Evolutionary conservation across 1,140 invertebrate genomes (phyloP).

Genomic region (Zaprionus lachaisei): DNA sequence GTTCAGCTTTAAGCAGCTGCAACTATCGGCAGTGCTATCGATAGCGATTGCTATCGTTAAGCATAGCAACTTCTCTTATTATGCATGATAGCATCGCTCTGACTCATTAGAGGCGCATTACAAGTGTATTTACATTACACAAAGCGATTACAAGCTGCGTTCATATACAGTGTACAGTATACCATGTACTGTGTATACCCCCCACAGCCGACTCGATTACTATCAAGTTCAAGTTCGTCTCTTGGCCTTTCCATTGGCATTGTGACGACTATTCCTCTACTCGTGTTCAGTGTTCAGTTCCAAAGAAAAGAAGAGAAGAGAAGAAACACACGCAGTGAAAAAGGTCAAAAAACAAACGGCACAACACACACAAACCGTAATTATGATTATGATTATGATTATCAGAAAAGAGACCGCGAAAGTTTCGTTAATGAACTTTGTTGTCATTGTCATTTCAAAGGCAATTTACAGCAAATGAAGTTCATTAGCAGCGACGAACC

Average conservation of each 20-base stretch:
- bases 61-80: neutral
- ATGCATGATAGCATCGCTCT: neutral
- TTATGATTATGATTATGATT: slow-evolving; percentile 48
- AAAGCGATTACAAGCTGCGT: neutral
- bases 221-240: slow-evolving; percentile 51
- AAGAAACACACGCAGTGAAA: slow-evolving; percentile 12
- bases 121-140: neutral
- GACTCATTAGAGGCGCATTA: neutral
- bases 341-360: slow-evolving; percentile 46
- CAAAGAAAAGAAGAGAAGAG: slow-evolving; percentile 14
- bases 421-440: slow-evolving; percentile 61
- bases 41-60: slow-evolving; percentile 3
- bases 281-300: neutral
- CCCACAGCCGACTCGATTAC: neutral
- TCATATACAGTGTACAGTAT: neutral
- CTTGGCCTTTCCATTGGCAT: slow-evolving; percentile 38
- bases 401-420: slow-evolving; percentile 40
- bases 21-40: slow-evolving; percentile 16
- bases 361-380: slow-evolving; percentile 45
- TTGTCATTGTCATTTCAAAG: slow-evolving; percentile 40
- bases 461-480: slow-evolving; percentile 57
- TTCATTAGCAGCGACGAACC: slow-evolving; percentile 34
- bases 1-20: slow-evolving; percentile 19
- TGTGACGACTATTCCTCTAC: slow-evolving; percentile 3
- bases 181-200: neutral